phyloP scores from a whole-genome alignment of 35 echinoderm and acorn worm species.

The Patiria miniata region DNA sequence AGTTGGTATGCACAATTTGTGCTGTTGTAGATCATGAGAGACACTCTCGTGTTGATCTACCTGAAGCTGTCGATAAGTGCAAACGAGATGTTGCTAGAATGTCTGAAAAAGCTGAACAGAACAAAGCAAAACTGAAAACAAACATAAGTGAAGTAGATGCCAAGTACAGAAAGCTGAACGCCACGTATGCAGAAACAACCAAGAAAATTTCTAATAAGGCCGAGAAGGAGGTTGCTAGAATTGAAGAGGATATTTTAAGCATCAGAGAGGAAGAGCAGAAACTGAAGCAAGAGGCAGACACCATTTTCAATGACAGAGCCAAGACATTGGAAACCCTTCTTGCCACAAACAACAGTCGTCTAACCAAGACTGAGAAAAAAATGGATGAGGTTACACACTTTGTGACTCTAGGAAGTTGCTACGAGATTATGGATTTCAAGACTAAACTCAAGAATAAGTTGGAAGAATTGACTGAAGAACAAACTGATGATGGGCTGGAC shows the following conservation, averaged over 20 bases:
- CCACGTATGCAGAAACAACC: neutral
- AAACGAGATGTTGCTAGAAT: neutral
- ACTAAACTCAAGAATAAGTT: neutral
- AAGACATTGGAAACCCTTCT: neutral
- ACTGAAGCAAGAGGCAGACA: conserved; percentile 19
- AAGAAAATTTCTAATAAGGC: neutral
- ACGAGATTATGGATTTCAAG: conserved; percentile 10
- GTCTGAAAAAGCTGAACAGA: neutral
- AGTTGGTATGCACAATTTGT: conserved; percentile 8
- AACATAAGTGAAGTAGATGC: neutral
- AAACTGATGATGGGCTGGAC: neutral
- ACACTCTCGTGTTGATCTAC: neutral
- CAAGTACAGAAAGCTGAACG: neutral
- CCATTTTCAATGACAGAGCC: neutral
- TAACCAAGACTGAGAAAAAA: neutral
- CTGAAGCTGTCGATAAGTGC: conserved; percentile 11
- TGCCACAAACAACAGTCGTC: neutral
- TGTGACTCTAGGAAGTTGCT: neutral
- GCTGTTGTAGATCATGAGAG: neutral
- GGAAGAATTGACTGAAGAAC: neutral
- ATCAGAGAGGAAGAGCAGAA: neutral
- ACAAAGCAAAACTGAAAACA: neutral
- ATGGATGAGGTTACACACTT: neutral
- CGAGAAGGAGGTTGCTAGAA: neutral
- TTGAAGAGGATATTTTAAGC: neutral